These are phyloP conservation scores for Uropsilus gracilis DNA, from an alignment of 2,113 vertebrate genomes.

Conservation along the genomic window DNA sequence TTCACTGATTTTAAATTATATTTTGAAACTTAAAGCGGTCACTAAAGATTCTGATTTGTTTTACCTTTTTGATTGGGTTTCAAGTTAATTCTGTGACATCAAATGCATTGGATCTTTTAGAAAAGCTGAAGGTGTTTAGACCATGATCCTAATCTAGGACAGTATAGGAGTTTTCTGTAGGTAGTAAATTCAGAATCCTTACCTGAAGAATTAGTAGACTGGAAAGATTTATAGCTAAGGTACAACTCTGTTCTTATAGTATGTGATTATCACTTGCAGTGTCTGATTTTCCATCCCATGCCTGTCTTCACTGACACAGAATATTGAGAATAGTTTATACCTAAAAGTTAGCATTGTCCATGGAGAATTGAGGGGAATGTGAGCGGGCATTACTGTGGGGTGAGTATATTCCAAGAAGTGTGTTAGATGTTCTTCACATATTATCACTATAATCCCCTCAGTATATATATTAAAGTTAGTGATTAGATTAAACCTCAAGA, in stretches of 20 bases:
- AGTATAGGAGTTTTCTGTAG: background rate
- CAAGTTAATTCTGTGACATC: background rate
- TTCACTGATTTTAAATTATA: background rate
- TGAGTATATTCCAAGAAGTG: background rate
- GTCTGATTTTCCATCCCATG: conserved; percentile 26
- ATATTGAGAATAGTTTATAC: conserved; percentile 41
- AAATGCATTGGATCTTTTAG: background rate
- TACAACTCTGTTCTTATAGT: background rate
- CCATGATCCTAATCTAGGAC: background rate
- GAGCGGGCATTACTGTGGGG: background rate
- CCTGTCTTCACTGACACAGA: conserved; percentile 45
- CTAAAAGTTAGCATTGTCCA: conserved; percentile 8
- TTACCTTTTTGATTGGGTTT: background rate
- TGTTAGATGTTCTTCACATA: background rate
- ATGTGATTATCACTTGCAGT: background rate
- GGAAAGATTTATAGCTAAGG: background rate
- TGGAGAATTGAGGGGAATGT: background rate
- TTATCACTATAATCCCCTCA: conserved; percentile 11
- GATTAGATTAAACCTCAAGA: background rate
- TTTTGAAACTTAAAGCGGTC: conserved; percentile 32
- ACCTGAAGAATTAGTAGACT: background rate
- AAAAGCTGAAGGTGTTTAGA: background rate
- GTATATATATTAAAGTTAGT: background rate
- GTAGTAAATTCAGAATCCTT: background rate
- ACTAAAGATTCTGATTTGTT: background rate